Evolutionary conservation across 2,797 vertebrate species (phyloP).

Genomic region (Muscicapa comitata): DNA sequence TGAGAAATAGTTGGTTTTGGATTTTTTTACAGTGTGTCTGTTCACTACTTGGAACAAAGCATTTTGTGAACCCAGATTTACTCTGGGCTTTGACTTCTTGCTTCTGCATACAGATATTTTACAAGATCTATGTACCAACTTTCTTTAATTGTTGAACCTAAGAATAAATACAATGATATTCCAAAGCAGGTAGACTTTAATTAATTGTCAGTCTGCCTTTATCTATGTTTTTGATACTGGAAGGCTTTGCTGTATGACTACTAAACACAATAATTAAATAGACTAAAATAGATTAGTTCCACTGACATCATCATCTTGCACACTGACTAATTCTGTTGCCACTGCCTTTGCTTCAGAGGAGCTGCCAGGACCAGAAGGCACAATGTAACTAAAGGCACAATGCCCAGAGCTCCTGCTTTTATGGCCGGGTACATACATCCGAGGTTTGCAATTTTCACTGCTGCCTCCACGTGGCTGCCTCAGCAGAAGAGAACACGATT

Average conservation of each 20-base stretch:
- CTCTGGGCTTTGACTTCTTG: not conserved
- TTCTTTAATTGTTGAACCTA: not conserved
- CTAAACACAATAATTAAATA: not conserved
- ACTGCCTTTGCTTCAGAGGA: not conserved
- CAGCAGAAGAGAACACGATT: not conserved
- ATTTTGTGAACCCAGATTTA: not conserved
- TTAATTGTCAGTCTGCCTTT: not conserved
- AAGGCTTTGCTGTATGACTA: not conserved
- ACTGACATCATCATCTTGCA: not conserved
- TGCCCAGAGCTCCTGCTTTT: not conserved
- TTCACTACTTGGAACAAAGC: not conserved
- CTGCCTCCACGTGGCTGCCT: conserved; percentile 17
- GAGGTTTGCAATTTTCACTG: not conserved
- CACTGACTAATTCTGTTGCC: not conserved
- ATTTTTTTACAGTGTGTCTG: not conserved
- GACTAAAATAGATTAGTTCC: conserved; percentile 1
- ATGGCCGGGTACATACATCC: not conserved
- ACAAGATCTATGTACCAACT: not conserved
- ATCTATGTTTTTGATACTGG: not conserved
- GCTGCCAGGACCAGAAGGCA: not conserved
- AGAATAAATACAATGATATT: not conserved
- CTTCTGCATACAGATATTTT: not conserved
- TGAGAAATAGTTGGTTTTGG: not conserved
- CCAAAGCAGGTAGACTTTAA: not conserved
- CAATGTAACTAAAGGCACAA: not conserved